Conservation (phyloP, 2,888 invertebrate species). For the Allygus modestus region DNA sequence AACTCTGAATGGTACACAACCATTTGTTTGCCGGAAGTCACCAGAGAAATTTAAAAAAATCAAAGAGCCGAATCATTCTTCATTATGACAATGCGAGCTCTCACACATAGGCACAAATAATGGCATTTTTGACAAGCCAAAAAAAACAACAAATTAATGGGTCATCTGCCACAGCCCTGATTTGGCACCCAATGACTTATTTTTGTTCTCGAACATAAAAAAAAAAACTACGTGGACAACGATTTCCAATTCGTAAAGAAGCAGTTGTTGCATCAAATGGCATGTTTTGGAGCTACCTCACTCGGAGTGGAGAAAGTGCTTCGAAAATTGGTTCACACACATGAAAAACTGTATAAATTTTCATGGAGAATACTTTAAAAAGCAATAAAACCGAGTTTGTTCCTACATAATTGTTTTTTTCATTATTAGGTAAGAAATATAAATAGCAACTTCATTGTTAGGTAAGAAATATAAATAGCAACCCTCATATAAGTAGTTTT, state of each 20-base stretch:
- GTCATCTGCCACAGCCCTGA: slow-evolving; percentile 37
- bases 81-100: slow-evolving; percentile 51
- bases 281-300: slow-evolving; percentile 22
- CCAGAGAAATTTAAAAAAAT: slow-evolving; percentile 10
- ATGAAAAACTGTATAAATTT: slow-evolving; percentile 48
- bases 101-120: slow-evolving; percentile 16
- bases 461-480: slow-evolving; percentile 39
- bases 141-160: slow-evolving; percentile 25
- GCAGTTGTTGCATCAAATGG: slow-evolving; percentile 24
- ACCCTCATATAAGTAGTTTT: no score
- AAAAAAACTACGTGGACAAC: slow-evolving; percentile 34
- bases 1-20: background rate
- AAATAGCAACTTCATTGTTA: no score
- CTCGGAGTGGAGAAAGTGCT: slow-evolving; percentile 35
- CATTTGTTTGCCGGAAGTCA: slow-evolving; percentile 55
- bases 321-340: background rate
- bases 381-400: slow-evolving; percentile 60
- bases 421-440: slow-evolving; percentile 15
- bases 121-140: slow-evolving; percentile 32
- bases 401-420: slow-evolving; percentile 42
- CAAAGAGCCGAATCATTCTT: slow-evolving; percentile 31
- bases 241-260: slow-evolving; percentile 51
- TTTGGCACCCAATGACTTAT: slow-evolving; percentile 51
- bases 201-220: slow-evolving; percentile 48
- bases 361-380: slow-evolving; percentile 29